Evolutionary conservation across 2,797 vertebrate genomes (phyloP), one percentile per base, ranked within the genome.

Genomic region (Micrastur ruficollis): DNA sequence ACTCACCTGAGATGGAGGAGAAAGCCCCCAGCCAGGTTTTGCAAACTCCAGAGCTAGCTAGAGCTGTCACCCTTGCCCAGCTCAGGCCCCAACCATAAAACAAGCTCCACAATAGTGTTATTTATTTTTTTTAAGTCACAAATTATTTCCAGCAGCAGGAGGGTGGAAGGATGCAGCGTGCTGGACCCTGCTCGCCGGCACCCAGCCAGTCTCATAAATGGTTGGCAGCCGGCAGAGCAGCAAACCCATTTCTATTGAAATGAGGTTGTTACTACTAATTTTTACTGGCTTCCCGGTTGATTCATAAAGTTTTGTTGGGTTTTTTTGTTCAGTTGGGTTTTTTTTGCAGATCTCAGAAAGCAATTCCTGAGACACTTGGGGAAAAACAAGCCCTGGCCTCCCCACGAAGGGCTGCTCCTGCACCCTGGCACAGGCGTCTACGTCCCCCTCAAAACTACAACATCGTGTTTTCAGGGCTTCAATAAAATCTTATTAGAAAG

Each of bases 141-240:
- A 97, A 97, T 97, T 94, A 96, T 97, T 98, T 98, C 97, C 98
- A 98, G 98, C 97, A 97, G 98, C 97, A 97, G 97, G 98, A 98
- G 97, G 97, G 97, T 95, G 96, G 97, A 97, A 94, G 97, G 97
- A 98, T 96, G 96, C 95, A 89, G 96, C 92, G 68, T 78, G 94
- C 49, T 92, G 95, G 97, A 97, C 96, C 94, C 97, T 66, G 97
- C 94, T 21, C 5, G 40, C 95, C 81, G 96, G 98, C 97, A 96
- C 79, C 58, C 84, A 34, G 97, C 98, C 98, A 98, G 97, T 95
- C 98, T 95, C 97, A 92, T 97, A 98, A 98, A 98, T 63, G 97
- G 96, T 96, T 98, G 98, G 98, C 98, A 98, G 97, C 94, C 97
- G 38, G 94, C 94, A 85, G 97, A 97, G 97, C 96, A 95, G 83